Percentiles rank a stretch among this genome's conserved stretches.
Evolutionary conservation across 1,140 invertebrate species (phyloP).

Genomic region (Thaumatotibia leucotreta): DNA sequence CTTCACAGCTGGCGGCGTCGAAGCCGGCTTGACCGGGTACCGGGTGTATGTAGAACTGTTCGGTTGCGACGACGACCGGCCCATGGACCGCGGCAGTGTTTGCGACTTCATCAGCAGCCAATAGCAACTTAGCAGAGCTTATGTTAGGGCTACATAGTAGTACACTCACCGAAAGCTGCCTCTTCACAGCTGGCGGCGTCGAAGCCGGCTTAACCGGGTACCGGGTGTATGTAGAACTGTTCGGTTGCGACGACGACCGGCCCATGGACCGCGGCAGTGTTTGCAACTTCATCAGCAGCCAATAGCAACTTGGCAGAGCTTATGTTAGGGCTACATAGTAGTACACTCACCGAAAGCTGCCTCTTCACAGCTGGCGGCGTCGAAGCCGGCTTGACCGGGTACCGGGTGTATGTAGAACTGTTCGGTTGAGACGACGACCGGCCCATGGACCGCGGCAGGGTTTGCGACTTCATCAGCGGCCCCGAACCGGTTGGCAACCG

Average conservation of each 20-base stretch:
- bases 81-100: too few species aligned
- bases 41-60: too few species aligned
- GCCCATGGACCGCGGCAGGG: conserved; percentile 88
- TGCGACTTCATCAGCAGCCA: too few species aligned
- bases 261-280: conserved; percentile 65
- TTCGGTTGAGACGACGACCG: conserved; percentile 79
- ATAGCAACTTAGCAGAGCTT: too few species aligned
- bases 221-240: conserved; percentile 71
- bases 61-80: too few species aligned
- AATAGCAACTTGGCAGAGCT: neutral
- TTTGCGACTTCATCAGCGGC: conserved; percentile 87
- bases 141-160: too few species aligned
- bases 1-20: too few species aligned
- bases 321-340: neutral
- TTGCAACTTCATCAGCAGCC: conserved; percentile 30
- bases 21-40: too few species aligned
- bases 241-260: conserved; percentile 78
- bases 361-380: conserved; percentile 89
- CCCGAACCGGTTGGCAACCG: conserved; percentile 79
- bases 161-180: conserved; percentile 87
- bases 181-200: conserved; percentile 87
- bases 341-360: conserved; percentile 83
- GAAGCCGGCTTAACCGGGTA: conserved; percentile 83
- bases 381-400: conserved; percentile 83
- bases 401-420: conserved; percentile 70